Evolutionary conservation across 2,113 vertebrate species (phyloP).

Genomic region (Pyrgilauda ruficollis): DNA sequence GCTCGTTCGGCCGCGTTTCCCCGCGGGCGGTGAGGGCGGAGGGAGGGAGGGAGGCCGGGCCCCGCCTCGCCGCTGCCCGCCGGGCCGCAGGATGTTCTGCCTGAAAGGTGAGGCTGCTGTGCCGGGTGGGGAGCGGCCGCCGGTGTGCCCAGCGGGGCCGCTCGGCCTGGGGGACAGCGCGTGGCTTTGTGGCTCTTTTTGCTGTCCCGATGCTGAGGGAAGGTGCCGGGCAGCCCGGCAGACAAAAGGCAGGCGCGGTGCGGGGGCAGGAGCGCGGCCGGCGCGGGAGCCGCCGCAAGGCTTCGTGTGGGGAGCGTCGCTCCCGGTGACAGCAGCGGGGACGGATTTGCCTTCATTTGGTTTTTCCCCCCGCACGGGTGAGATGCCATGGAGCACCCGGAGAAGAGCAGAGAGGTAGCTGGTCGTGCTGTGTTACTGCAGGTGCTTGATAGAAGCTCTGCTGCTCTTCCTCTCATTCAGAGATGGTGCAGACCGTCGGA

Average conservation of each 20-base stretch:
- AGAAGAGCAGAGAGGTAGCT: not conserved
- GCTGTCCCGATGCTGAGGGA: not conserved
- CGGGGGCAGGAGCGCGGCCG: not conserved
- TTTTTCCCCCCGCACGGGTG: not conserved
- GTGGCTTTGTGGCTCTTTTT: not conserved
- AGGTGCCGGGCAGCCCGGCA: not conserved
- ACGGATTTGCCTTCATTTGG: rapidly evolving
- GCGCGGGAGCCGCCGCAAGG: not conserved
- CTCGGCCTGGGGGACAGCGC: not conserved
- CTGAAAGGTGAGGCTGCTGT: conserved; percentile 76
- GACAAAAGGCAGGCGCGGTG: not conserved
- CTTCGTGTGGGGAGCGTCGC: rapidly evolving
- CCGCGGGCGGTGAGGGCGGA: not conserved
- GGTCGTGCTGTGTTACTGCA: not conserved
- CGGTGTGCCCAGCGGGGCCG: not conserved
- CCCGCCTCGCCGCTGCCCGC: not conserved
- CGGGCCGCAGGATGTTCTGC: conserved; percentile 75
- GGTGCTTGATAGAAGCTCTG: not conserved
- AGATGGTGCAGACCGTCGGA: not conserved
- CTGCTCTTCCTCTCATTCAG: rapidly evolving
- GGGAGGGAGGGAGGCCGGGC: not conserved
- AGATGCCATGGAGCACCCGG: rapidly evolving
- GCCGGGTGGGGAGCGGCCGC: not conserved
- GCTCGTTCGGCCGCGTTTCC: not conserved
- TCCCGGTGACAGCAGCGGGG: rapidly evolving